phyloP scores from a whole-genome alignment of 2,888 invertebrate species.

The Cenopis cana region DNA sequence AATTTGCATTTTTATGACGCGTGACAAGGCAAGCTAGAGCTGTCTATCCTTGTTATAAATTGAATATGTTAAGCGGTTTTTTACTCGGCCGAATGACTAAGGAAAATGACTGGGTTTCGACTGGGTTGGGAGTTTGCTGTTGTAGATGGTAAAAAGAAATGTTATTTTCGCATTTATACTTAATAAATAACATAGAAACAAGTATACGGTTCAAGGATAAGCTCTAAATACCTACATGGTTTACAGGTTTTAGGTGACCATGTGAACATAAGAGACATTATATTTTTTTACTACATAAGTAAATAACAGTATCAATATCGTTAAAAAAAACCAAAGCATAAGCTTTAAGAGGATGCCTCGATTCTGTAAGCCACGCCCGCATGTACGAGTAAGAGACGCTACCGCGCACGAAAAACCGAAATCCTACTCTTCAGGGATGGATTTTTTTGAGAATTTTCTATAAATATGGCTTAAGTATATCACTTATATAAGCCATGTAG shows the following conservation, averaged over 20 bases:
- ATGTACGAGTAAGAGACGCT: too few relatives aligned
- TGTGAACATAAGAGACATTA: not conserved
- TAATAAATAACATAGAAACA: not conserved
- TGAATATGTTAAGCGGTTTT: conserved; percentile 72
- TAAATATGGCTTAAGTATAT: too few relatives aligned
- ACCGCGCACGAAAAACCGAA: too few relatives aligned
- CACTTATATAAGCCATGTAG: too few relatives aligned
- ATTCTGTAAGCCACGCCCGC: too few relatives aligned
- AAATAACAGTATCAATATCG: too few relatives aligned
- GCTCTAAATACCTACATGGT: not conserved
- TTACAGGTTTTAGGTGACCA: not conserved
- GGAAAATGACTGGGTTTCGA: conserved; percentile 36
- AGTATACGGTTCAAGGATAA: too few relatives aligned
- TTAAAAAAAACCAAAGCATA: too few relatives aligned
- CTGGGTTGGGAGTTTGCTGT: not conserved
- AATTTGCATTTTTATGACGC: conserved; percentile 17
- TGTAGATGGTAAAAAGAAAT: not conserved
- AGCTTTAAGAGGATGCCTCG: too few relatives aligned
- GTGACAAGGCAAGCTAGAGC: conserved; percentile 46
- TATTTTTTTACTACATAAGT: too few relatives aligned
- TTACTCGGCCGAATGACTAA: conserved; percentile 56
- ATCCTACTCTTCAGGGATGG: too few relatives aligned
- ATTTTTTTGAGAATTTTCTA: too few relatives aligned
- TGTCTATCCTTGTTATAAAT: conserved; percentile 57
- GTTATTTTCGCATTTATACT: not conserved